phyloP scores from a whole-genome alignment of 2,797 vertebrate species.

The Neoniphon sammara region DNA sequence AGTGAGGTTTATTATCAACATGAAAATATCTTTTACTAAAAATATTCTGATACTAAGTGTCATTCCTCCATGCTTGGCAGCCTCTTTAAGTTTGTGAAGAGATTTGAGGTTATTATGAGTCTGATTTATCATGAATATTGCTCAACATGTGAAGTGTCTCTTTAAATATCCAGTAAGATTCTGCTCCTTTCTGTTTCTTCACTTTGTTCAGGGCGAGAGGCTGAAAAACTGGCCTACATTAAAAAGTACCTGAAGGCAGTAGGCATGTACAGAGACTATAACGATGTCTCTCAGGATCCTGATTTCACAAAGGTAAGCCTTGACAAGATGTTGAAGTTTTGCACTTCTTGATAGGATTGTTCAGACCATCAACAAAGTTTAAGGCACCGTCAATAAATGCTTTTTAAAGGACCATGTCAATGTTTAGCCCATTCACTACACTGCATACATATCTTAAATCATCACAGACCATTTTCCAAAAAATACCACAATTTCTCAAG shows the following conservation, averaged over 20 bases:
- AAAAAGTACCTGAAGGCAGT: constrained; percentile 90
- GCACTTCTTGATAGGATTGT: background rate
- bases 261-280: constrained; percentile 94
- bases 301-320: constrained; percentile 90
- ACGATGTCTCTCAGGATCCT: constrained; percentile 87
- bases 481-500: too few relatives aligned
- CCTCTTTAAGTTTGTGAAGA: too few relatives aligned
- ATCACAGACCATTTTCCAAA: too few relatives aligned
- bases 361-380: background rate
- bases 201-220: constrained; percentile 85
- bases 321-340: too few relatives aligned
- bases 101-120: too few relatives aligned
- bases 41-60: too few relatives aligned
- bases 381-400: too few relatives aligned
- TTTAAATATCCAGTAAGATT: background rate
- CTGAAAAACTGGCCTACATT: constrained; percentile 85
- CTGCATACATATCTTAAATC: too few relatives aligned
- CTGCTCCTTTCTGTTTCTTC: background rate
- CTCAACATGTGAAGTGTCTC: background rate
- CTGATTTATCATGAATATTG: too few relatives aligned
- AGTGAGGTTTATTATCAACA: background rate
- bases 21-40: background rate
- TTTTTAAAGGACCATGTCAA: too few relatives aligned
- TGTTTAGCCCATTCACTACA: too few relatives aligned
- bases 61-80: too few relatives aligned